phyloP scores from a whole-genome alignment of 2,113 vertebrate genomes.

The Crotophaga sulcirostris region DNA sequence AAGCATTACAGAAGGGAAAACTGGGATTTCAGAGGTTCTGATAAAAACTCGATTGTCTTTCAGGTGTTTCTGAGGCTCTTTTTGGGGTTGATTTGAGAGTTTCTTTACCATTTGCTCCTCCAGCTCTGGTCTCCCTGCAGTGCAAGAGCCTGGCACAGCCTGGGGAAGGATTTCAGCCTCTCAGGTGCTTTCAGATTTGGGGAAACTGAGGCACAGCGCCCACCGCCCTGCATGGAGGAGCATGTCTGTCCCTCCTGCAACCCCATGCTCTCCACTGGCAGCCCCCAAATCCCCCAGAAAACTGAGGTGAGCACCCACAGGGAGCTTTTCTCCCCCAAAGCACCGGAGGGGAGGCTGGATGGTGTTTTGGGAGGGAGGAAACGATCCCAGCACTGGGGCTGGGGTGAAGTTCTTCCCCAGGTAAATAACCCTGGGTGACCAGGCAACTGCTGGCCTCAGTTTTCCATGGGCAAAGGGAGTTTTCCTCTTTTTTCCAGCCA shows the following conservation, averaged over 20 bases:
- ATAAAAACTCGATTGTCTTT: neutral
- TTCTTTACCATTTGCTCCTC: neutral
- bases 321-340: neutral
- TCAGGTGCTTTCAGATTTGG: neutral
- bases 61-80: neutral
- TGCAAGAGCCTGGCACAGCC: too few relatives aligned
- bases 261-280: accelerated
- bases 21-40: neutral
- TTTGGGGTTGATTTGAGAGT: neutral
- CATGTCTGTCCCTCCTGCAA: accelerated
- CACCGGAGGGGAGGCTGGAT: accelerated
- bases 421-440: neutral
- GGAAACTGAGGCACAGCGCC: neutral
- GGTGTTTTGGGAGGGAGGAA: accelerated
- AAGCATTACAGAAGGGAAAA: neutral
- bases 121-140: too few relatives aligned
- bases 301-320: accelerated
- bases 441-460: accelerated
- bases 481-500: accelerated
- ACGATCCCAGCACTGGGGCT: accelerated
- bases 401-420: accelerated
- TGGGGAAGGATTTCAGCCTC: neutral
- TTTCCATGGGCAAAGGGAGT: accelerated
- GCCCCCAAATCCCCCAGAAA: neutral
- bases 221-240: neutral